Conservation (phyloP, 2,888 invertebrate species). For the Nomada hirtipes region DNA sequence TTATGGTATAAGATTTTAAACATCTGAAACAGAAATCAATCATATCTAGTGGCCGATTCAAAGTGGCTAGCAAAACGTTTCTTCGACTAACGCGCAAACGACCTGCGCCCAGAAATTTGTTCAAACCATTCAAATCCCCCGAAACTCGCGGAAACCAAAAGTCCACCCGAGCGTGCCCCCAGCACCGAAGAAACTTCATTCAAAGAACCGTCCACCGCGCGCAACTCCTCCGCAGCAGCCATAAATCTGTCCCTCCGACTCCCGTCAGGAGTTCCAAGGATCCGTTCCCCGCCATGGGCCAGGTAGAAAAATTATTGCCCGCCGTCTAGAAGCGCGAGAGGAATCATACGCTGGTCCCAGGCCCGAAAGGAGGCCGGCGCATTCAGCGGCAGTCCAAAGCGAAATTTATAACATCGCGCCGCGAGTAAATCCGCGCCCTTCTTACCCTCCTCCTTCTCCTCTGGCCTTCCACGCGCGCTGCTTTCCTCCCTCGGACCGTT, state of each 20-base stretch:
- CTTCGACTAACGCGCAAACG: no score
- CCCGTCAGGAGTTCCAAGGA: neutral
- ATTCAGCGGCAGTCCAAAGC: conserved; percentile 43
- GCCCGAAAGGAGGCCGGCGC: conserved; percentile 19
- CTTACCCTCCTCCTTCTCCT: neutral
- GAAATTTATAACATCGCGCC: conserved; percentile 53
- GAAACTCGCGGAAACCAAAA: no score
- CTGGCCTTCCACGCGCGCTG: conserved; percentile 12
- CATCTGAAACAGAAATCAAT: no score
- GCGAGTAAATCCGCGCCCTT: conserved; percentile 41
- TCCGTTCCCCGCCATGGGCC: neutral
- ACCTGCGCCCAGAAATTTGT: neutral
- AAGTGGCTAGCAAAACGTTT: no score
- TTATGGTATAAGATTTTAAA: no score
- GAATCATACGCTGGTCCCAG: conserved; percentile 19
- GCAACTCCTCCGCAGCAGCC: neutral
- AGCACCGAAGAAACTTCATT: neutral
- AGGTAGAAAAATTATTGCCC: conserved; percentile 36
- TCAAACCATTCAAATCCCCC: neutral
- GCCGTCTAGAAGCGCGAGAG: conserved; percentile 11
- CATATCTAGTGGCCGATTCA: no score
- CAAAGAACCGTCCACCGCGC: neutral
- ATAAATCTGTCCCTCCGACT: conserved; percentile 19
- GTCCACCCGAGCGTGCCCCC: no score
- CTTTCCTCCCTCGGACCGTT: conserved; percentile 43